Percentiles rank a stretch among this genome's conserved stretches.
These are phyloP conservation scores for Jordanella pulchra DNA, from an alignment of 2,797 vertebrate species.

Conservation along the genomic window DNA sequence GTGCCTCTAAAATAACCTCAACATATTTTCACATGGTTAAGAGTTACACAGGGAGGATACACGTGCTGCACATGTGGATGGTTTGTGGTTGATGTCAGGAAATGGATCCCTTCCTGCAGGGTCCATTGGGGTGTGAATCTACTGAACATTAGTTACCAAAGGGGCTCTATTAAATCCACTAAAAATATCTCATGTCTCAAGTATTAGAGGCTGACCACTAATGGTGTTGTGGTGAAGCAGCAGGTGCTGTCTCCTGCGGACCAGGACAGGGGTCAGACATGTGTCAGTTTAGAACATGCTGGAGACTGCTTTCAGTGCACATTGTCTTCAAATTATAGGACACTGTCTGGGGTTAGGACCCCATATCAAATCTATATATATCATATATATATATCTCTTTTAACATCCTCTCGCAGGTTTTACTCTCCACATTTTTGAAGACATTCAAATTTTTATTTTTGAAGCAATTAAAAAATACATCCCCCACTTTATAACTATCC, in stretches of 20 bases:
- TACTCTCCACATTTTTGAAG: not conserved
- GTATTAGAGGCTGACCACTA: constrained; percentile 64
- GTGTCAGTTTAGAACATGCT: constrained; percentile 48
- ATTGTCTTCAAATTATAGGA: constrained; percentile 39
- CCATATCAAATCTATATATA: constrained; percentile 23
- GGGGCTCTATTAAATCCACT: constrained; percentile 52
- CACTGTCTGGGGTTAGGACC: constrained; percentile 41
- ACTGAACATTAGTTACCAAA: constrained; percentile 50
- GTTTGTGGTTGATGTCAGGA: constrained; percentile 80
- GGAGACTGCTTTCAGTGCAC: constrained; percentile 10
- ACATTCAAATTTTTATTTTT: not conserved
- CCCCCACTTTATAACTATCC: not conserved
- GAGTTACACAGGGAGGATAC: constrained; percentile 17
- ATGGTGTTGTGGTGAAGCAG: constrained; percentile 64
- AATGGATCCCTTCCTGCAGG: constrained; percentile 80
- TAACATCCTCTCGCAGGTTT: too few relatives aligned
- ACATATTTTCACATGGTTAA: constrained; percentile 12
- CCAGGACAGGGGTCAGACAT: constrained; percentile 66
- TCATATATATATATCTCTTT: too few relatives aligned
- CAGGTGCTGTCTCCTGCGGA: constrained; percentile 71
- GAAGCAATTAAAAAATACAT: not conserved
- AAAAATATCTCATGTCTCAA: constrained; percentile 63
- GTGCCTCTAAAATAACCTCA: constrained; percentile 23
- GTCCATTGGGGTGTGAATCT: constrained; percentile 70
- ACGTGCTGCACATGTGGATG: constrained; percentile 53